Evolutionary conservation across 1,140 invertebrate genomes (phyloP), one percentile per base, ranked within the genome.

Genomic region (Atta cephalotes): DNA sequence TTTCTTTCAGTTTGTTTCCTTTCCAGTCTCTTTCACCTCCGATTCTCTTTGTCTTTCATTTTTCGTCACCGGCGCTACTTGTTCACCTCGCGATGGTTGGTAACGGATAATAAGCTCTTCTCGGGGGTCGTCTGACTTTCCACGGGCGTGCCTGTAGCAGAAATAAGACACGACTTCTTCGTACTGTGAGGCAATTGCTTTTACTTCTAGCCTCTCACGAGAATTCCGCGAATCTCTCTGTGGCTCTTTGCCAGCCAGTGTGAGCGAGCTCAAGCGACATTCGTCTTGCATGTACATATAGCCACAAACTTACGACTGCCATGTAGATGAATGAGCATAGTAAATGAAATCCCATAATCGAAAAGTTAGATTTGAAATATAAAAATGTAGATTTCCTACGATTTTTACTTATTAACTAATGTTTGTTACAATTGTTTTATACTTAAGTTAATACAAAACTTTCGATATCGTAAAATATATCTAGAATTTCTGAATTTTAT

Each of bases 61-160:
- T 80, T 82, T 63, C 85, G 82, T 66, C 74, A 85, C 58, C 60
- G 31, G 18, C 31, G 9, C 72, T 58, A 81, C 79, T 84, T 60
- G 85, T 63, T 84, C 68, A 78, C 53, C 21, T n/a, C 58, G 45
- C 56, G 31, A 60, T 45, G 82, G 35, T 63, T 82, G 70, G 81
- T 70, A 72, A 90, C 76, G 72, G 82, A 82, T 91, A 90, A 91
- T 90, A 91, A 91, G 87, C 76, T 87, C 53, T 81, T 86, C 89
- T 71, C 28, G n/a, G 71, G 56, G 56, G 60, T 66, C 31, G 63
- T 88, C 71, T 71, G 74, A 90, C 56, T 72, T 71, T 51, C 58
- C 51, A 16, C 12, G 76, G 28, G 51, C 28, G 72, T 58, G 51
- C 49, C 63, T 53, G 39, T n/a, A 77, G 66, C 74, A 77, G 87